Percentiles rank a stretch among this genome's conserved stretches.
phyloP scores from a whole-genome alignment of 2,888 invertebrate species.

The Bombyx huttoni region DNA sequence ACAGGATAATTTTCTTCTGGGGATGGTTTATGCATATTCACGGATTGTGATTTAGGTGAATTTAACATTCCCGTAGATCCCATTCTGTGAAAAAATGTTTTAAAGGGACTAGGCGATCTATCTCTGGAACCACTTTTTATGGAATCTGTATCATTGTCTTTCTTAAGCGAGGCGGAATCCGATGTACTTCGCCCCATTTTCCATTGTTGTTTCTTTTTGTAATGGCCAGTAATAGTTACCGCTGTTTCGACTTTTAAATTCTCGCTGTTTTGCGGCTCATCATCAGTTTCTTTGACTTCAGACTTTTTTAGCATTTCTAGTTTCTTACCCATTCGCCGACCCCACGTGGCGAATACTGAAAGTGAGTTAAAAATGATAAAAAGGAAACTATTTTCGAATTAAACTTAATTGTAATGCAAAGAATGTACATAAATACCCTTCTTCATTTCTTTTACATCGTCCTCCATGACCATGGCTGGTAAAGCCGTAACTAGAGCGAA shows the following conservation, averaged over 20 bases:
- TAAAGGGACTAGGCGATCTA: conserved; percentile 77
- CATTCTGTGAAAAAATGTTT: conserved; percentile 81
- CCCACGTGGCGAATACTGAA: conserved; percentile 81
- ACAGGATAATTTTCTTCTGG: conserved; percentile 36
- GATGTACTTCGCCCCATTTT: conserved; percentile 72
- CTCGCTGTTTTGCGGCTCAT: conserved; percentile 36
- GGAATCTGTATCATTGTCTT: conserved; percentile 60
- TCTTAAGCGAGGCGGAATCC: conserved; percentile 56
- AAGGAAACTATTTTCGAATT: not conserved
- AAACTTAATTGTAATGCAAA: not conserved
- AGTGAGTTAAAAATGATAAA: not conserved
- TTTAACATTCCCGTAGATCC: conserved; percentile 84
- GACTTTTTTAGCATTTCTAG: conserved; percentile 80
- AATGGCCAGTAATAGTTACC: conserved; percentile 46
- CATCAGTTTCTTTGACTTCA: conserved; percentile 72
- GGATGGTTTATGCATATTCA: conserved; percentile 41
- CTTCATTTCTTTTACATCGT: conserved; percentile 75
- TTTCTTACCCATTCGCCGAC: conserved; percentile 83
- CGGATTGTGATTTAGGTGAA: conserved; percentile 64
- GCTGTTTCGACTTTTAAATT: conserved; percentile 40
- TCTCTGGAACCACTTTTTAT: conserved; percentile 63
- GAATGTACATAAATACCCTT: conserved; percentile 44
- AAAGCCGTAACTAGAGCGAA: conserved; percentile 83
- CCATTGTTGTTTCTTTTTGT: conserved; percentile 72
- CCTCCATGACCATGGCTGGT: conserved; percentile 83